phyloP scores from a whole-genome alignment of 1,140 invertebrate species.

The Latrodectus geometricus region DNA sequence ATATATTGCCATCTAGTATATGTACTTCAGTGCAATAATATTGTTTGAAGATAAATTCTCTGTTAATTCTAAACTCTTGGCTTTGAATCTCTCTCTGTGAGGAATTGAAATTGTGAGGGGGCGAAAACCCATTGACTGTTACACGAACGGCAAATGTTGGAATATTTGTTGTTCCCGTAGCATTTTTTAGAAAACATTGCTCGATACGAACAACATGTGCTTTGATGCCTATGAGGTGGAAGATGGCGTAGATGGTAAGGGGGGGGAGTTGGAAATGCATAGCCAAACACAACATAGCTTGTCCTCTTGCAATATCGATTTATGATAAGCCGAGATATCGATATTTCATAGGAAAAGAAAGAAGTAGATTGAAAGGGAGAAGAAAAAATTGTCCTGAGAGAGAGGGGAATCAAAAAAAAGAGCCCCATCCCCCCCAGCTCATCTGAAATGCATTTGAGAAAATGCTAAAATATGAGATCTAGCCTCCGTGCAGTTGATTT shows the following conservation, averaged over 20 bases:
- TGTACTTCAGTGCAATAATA: too few species aligned
- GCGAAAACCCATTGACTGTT: too few species aligned
- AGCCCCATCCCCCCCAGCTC: slow-evolving; percentile 21
- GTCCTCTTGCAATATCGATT: slow-evolving; percentile 52
- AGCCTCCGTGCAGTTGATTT: slow-evolving; percentile 50
- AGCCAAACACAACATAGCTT: slow-evolving; percentile 40
- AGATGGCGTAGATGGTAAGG: not conserved
- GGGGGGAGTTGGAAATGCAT: not conserved
- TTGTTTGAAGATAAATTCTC: too few species aligned
- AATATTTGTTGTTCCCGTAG: too few species aligned
- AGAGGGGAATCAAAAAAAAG: slow-evolving; percentile 20
- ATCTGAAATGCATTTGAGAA: slow-evolving; percentile 60
- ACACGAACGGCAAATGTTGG: too few species aligned
- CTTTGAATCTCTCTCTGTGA: too few species aligned
- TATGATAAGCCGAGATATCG: slow-evolving; percentile 56
- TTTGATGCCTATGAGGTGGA: not conserved
- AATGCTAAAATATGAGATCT: slow-evolving; percentile 61
- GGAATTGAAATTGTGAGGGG: too few species aligned
- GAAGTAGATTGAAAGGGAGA: not conserved
- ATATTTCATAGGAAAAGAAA: slow-evolving; percentile 48
- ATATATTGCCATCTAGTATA: too few species aligned
- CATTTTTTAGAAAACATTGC: too few species aligned
- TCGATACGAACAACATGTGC: not conserved
- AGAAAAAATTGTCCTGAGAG: not conserved
- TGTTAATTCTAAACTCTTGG: too few species aligned